Evolutionary conservation across 2,113 vertebrate species (phyloP).

Genomic region (Catharus minimus): DNA sequence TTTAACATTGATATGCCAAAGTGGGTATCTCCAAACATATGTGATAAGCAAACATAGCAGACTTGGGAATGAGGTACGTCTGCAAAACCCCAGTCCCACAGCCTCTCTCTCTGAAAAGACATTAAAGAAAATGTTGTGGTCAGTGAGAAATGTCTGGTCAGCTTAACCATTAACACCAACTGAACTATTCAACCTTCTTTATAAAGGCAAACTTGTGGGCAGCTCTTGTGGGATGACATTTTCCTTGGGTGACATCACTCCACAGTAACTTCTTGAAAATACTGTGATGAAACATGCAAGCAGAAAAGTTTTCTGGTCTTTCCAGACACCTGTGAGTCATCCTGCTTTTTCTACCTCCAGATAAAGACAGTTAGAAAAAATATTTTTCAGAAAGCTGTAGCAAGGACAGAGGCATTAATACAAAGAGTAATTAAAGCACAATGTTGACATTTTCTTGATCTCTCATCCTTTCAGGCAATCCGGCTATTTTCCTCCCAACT

Average conservation of each 20-base stretch:
- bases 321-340: constrained; percentile 48
- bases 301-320: not conserved
- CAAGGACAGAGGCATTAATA: not conserved
- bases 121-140: not conserved
- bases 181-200: not conserved
- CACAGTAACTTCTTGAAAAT: not conserved
- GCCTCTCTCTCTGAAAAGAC: not conserved
- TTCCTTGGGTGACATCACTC: constrained; percentile 23
- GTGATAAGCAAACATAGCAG: not conserved
- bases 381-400: constrained; percentile 6
- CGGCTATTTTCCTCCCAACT: fast-evolving
- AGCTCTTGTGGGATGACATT: constrained; percentile 6
- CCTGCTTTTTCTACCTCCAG: not conserved
- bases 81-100: not conserved
- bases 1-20: not conserved
- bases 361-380: not conserved
- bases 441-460: not conserved
- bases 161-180: constrained; percentile 8
- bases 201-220: not conserved
- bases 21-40: not conserved
- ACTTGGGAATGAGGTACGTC: not conserved
- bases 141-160: not conserved
- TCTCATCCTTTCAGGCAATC: not conserved
- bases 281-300: not conserved
- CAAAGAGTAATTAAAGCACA: not conserved